Conservation (phyloP, 2,888 invertebrate species). For the Amphipoea lucens region DNA sequence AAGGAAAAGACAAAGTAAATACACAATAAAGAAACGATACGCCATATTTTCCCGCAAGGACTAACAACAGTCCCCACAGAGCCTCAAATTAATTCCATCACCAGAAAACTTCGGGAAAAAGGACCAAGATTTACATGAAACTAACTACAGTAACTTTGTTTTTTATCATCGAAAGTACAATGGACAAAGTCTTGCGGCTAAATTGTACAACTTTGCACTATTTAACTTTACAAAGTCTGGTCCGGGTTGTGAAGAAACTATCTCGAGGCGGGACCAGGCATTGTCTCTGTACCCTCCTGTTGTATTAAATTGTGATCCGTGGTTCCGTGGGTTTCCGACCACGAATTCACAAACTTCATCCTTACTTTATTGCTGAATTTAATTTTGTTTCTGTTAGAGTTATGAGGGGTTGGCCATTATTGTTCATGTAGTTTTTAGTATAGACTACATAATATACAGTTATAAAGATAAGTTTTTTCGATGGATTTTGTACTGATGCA, state of each 20-base stretch:
- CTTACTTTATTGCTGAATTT: conserved; percentile 66
- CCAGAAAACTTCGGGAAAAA: conserved; percentile 62
- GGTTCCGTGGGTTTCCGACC: conserved; percentile 48
- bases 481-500: background rate
- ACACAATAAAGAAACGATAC: conserved; percentile 46
- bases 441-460: background rate
- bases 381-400: conserved; percentile 47
- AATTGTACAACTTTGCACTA: conserved; percentile 84
- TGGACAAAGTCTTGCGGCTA: conserved; percentile 79
- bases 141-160: conserved; percentile 69
- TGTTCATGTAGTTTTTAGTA: conserved; percentile 1
- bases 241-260: conserved; percentile 74
- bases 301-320: conserved; percentile 70
- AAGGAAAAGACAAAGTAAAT: conserved; percentile 45
- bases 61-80: conserved; percentile 23
- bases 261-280: conserved; percentile 69
- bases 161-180: conserved; percentile 74
- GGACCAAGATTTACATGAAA: conserved; percentile 73
- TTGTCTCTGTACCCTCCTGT: conserved; percentile 74
- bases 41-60: conserved; percentile 39
- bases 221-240: conserved; percentile 82
- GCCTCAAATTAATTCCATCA: conserved; percentile 60
- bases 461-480: background rate
- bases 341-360: conserved; percentile 67
- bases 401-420: conserved; percentile 9